phyloP scores from a whole-genome alignment of 2,888 invertebrate species.

The Parnassius glacialis region DNA sequence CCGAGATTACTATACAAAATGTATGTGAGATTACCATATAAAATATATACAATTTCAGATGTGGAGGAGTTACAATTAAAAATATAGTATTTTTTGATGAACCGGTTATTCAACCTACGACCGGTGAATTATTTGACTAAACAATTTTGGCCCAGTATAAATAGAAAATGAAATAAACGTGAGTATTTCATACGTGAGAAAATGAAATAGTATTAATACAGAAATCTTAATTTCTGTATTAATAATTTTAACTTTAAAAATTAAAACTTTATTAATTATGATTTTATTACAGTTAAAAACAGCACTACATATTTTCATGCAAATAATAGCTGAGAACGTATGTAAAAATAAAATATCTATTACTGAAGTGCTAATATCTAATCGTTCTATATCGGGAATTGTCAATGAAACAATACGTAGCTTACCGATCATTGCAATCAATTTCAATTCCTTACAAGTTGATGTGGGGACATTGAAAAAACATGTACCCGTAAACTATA shows the following conservation, averaged over 20 bases:
- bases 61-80: conserved; percentile 15
- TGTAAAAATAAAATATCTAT: conserved; percentile 31
- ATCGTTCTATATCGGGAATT: neutral
- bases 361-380: neutral
- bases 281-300: conserved; percentile 42
- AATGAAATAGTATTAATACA: too few relatives aligned
- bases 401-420: neutral
- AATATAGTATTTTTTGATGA: conserved; percentile 2
- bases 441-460: neutral
- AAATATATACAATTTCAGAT: neutral
- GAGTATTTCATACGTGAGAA: neutral
- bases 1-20: too few relatives aligned
- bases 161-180: conserved; percentile 2
- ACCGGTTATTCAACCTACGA: neutral
- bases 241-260: too few relatives aligned
- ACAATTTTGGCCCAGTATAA: conserved; percentile 1
- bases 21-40: too few relatives aligned
- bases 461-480: neutral
- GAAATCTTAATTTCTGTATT: too few relatives aligned
- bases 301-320: conserved; percentile 46
- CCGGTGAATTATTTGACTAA: neutral
- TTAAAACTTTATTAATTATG: too few relatives aligned
- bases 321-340: conserved; percentile 48
- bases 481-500: neutral
- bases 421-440: neutral